Evolutionary conservation across 2,888 invertebrate species (phyloP).

Genomic region (Synanthedon myopaeformis): DNA sequence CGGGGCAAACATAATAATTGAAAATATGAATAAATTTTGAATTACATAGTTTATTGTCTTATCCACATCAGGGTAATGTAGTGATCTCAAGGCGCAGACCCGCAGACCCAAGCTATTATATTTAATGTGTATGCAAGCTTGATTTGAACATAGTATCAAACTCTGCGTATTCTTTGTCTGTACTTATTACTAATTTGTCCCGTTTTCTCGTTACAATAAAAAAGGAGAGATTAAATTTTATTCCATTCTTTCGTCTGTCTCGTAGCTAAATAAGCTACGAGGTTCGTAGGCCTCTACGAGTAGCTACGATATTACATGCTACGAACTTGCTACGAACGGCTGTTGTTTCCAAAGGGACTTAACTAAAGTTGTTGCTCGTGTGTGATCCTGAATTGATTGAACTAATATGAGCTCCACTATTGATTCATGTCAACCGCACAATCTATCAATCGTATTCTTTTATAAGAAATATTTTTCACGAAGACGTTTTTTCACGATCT

Average conservation of each 20-base stretch:
- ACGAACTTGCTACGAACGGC: background rate
- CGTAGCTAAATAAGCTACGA: constrained; percentile 26
- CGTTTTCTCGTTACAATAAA: constrained; percentile 54
- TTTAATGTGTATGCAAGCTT: constrained; percentile 62
- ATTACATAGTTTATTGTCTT: constrained; percentile 3
- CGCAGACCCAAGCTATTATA: constrained; percentile 56
- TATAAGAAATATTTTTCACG: too few relatives aligned
- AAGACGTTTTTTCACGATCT: too few relatives aligned
- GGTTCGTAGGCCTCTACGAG: constrained; percentile 21
- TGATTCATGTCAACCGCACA: too few relatives aligned
- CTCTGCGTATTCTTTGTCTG: constrained; percentile 61
- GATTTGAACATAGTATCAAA: constrained; percentile 70
- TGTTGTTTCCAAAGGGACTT: too few relatives aligned
- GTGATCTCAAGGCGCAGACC: constrained; percentile 49
- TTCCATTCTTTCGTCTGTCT: constrained; percentile 17
- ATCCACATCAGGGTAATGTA: constrained; percentile 25
- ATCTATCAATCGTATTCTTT: too few relatives aligned
- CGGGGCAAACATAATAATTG: too few relatives aligned
- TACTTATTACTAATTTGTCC: constrained; percentile 65
- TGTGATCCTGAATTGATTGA: too few relatives aligned
- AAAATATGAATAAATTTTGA: too few relatives aligned
- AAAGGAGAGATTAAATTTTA: constrained; percentile 48
- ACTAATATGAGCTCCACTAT: too few relatives aligned
- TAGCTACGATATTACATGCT: background rate
- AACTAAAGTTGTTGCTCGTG: too few relatives aligned